phyloP scores from a whole-genome alignment of 1,140 invertebrate genomes.

The Bombyx mori region ASM3026992v2 NC_085121.1:1600501-1601000 shows the following conservation, averaged over 20 bases:
- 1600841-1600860: too few species aligned
- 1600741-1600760: slow-evolving; percentile 43
- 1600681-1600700: slow-evolving; percentile 31
- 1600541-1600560: too few species aligned
- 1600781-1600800: too few species aligned
- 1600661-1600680: slow-evolving; percentile 23
- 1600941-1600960: slow-evolving; percentile 18
- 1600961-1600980: slow-evolving; percentile 17
- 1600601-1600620: not conserved
- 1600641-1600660: not conserved
- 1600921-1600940: slow-evolving; percentile 21
- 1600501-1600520: too few species aligned
- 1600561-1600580: too few species aligned
- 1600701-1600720: slow-evolving; percentile 48
- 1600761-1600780: slow-evolving; percentile 3
- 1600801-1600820: too few species aligned
- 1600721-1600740: slow-evolving; percentile 29
- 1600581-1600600: not conserved
- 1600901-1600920: too few species aligned
- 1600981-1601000: not conserved
- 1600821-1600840: too few species aligned
- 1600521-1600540: too few species aligned
- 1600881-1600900: too few species aligned
- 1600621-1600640: slow-evolving; percentile 6
- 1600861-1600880: too few species aligned